Percentiles rank a stretch among this genome's conserved stretches.
Conservation (phyloP, 2,797 vertebrate genomes). For the Tarsius wallacei region DNA sequence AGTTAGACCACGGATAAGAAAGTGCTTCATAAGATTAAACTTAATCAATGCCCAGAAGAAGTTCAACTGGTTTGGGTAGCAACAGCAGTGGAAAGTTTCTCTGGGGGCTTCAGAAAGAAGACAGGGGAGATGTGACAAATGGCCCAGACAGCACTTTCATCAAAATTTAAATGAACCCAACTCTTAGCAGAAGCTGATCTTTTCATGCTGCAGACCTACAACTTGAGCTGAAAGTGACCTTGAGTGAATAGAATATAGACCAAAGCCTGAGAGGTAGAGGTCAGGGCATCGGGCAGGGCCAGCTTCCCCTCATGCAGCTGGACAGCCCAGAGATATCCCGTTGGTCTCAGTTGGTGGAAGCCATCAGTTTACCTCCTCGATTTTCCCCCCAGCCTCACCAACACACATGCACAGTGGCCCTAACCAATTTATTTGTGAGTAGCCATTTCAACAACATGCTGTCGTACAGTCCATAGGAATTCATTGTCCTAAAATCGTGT, state of each 20-base stretch:
- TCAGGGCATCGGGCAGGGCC: neutral
- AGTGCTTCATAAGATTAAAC: neutral
- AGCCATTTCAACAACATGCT: neutral
- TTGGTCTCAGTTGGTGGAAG: neutral
- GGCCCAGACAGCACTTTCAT: neutral
- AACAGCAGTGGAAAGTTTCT: neutral
- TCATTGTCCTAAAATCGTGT: neutral
- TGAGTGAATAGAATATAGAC: neutral
- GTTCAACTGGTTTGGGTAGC: neutral
- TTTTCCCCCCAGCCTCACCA: neutral
- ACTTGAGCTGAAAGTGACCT: neutral
- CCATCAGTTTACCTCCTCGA: neutral
- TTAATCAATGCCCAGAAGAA: neutral
- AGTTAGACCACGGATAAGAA: neutral
- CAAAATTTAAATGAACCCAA: neutral
- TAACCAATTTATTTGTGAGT: neutral
- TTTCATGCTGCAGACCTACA: no score
- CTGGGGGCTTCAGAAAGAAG: neutral
- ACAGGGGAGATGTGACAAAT: neutral
- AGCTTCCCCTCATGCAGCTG: neutral
- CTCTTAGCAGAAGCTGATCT: neutral
- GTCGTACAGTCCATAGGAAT: neutral
- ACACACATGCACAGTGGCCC: neutral
- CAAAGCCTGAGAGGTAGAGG: neutral
- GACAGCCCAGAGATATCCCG: neutral